A percentile compares a stretch with the other conserved stretches of the same genome.
These are phyloP conservation scores for Stomatorhinus ivindoensis DNA, from an alignment of 2,113 vertebrate species.

Conservation along the genomic window DNA sequence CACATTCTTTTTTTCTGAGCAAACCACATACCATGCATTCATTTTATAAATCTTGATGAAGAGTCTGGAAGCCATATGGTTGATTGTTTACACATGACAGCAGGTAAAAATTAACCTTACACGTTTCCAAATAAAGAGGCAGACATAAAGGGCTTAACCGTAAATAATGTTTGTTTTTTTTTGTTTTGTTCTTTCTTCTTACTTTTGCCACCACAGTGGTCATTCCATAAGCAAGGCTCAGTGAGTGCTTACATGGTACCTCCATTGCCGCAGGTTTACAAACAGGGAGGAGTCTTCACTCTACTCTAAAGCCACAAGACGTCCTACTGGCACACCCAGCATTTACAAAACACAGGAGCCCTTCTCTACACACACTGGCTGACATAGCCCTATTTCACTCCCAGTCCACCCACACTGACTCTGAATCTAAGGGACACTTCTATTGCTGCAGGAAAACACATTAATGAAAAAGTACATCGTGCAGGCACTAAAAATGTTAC, in stretches of 20 bases:
- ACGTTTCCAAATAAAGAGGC: neutral
- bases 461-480: neutral
- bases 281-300: neutral
- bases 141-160: neutral
- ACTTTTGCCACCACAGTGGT: neutral
- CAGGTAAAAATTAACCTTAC: slow-evolving; percentile 2
- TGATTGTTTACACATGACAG: slow-evolving; percentile 22
- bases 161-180: neutral
- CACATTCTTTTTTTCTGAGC: neutral
- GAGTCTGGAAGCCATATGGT: slow-evolving; percentile 26
- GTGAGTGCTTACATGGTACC: neutral
- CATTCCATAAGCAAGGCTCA: neutral
- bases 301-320: neutral
- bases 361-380: neutral
- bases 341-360: slow-evolving; percentile 1
- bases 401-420: slow-evolving; percentile 6
- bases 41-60: neutral
- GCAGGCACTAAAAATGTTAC: neutral
- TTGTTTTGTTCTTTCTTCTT: neutral
- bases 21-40: neutral
- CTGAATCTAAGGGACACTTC: neutral
- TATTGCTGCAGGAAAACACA: neutral
- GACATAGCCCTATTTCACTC: neutral
- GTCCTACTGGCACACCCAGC: neutral
- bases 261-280: neutral